A percentile compares a stretch with the other conserved stretches of the same genome.
Conservation (phyloP, 2,888 invertebrate genomes). For the Dorcus hopei region DNA sequence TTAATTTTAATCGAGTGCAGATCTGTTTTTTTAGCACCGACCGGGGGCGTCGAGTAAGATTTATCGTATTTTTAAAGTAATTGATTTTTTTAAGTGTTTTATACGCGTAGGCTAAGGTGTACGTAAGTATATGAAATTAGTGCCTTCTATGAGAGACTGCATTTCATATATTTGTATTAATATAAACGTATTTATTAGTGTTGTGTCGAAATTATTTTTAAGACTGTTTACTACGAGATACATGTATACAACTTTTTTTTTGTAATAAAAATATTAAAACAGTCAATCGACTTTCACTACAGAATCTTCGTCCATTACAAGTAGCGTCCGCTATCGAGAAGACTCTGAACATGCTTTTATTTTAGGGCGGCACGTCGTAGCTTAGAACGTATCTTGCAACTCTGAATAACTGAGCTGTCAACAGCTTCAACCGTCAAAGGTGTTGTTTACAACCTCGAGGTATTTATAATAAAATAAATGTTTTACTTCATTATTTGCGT, state of each 20-base stretch:
- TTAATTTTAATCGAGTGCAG: background rate
- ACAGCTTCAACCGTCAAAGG: too few species aligned
- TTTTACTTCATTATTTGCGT: too few species aligned
- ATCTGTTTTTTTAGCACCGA: background rate
- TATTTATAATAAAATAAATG: too few species aligned
- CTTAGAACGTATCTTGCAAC: too few species aligned
- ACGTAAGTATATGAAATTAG: constrained; percentile 1
- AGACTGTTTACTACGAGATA: background rate
- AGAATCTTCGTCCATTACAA: too few species aligned
- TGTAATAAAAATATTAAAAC: too few species aligned
- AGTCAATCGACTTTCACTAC: too few species aligned
- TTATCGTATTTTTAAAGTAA: background rate
- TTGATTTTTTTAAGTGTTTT: background rate
- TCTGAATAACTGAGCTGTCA: too few species aligned
- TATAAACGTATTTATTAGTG: constrained; percentile 1
- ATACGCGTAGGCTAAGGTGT: background rate
- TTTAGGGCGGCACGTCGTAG: too few species aligned
- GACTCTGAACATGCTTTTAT: too few species aligned
- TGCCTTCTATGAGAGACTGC: constrained; percentile 6
- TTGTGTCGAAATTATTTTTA: background rate
- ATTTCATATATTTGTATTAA: constrained; percentile 3
- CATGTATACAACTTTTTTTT: background rate
- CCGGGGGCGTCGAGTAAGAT: background rate
- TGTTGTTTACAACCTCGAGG: too few species aligned
- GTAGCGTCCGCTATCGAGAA: too few species aligned